Evolutionary conservation across 2,888 invertebrate species (phyloP), one percentile per base, ranked within the genome.

Genomic region (Tinea semifulvella): DNA sequence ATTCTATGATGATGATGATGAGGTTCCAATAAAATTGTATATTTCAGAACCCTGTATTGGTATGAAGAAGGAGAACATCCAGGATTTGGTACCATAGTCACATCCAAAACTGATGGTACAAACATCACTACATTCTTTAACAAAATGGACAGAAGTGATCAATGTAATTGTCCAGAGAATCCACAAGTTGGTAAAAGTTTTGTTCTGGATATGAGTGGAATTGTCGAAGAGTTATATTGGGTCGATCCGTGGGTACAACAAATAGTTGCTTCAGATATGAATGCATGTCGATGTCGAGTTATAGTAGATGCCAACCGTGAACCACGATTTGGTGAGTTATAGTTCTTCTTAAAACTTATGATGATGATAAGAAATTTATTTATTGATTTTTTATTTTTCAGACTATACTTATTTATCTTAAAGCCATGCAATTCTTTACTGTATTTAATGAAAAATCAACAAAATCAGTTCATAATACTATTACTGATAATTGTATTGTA

Each of bases 11-110:
- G n/a, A n/a, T n/a, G n/a, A n/a, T n/a, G n/a, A n/a, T n/a, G n/a
- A n/a, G n/a, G n/a, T n/a, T n/a, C n/a, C n/a, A n/a, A n/a, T n/a
- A n/a, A n/a, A n/a, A n/a, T n/a, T n/a, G n/a, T n/a, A n/a, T n/a
- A n/a, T 28, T 28, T 11, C 57, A 88, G 89, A 48, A 82, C 85
- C 2, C 60, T 95, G 2, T 87, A 88, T 54, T 95, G 94, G 94
- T 85, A 92, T 43, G 91, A 92, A 66, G 76, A 84, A 67, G 74
- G 82, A 45, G 79, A 73, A 36, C 76, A 84, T 49, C 79, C 81
- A n/a, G 83, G 84, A 16, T 64, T 83, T 38, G 85, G 86, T 3
- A 79, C 81, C 25, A 64, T 91, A 39, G 88, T 89, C 86, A 85
- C 84, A 42, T 83, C 87, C 1, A 75, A 84, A 52, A 61, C 83